phyloP scores from a whole-genome alignment of 2,113 vertebrate species.

The Podarcis muralis region DNA sequence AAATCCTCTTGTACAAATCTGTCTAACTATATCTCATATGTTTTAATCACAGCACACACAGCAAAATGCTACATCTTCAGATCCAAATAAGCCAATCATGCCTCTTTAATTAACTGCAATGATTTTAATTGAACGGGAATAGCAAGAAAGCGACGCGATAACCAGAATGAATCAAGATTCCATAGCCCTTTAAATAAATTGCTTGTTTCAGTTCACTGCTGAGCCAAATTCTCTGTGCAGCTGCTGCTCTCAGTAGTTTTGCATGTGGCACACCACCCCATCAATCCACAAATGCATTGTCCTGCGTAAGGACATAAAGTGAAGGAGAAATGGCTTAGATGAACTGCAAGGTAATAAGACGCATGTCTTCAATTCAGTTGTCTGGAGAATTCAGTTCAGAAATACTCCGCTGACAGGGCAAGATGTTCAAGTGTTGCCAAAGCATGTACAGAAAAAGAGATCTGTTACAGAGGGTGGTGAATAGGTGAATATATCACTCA shows the following conservation, averaged over 20 bases:
- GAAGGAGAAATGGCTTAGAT: not conserved
- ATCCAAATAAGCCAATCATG: slow-evolving; percentile 32
- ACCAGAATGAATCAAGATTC: slow-evolving; percentile 33
- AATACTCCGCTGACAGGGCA: not conserved
- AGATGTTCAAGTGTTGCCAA: not conserved
- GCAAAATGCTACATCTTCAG: slow-evolving; percentile 24
- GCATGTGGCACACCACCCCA: not conserved
- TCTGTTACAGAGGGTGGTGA: not conserved
- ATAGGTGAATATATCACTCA: not conserved
- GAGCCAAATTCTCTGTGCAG: not conserved
- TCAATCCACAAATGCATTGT: not conserved
- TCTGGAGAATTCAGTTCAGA: not conserved
- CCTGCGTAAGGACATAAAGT: not conserved
- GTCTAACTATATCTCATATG: slow-evolving; percentile 12
- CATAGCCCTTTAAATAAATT: not conserved
- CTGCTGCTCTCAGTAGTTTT: slow-evolving; percentile 3
- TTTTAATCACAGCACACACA: slow-evolving; percentile 48
- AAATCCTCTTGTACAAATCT: slow-evolving; percentile 32
- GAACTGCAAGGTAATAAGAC: not conserved
- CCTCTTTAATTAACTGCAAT: slow-evolving; percentile 52
- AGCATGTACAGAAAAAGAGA: not conserved
- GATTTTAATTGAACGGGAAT: slow-evolving; percentile 40
- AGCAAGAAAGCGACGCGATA: slow-evolving; percentile 34
- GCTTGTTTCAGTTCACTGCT: not conserved
- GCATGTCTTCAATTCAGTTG: not conserved